Conservation (phyloP, 2,113 vertebrate species). For the Polypterus bichir region DNA sequence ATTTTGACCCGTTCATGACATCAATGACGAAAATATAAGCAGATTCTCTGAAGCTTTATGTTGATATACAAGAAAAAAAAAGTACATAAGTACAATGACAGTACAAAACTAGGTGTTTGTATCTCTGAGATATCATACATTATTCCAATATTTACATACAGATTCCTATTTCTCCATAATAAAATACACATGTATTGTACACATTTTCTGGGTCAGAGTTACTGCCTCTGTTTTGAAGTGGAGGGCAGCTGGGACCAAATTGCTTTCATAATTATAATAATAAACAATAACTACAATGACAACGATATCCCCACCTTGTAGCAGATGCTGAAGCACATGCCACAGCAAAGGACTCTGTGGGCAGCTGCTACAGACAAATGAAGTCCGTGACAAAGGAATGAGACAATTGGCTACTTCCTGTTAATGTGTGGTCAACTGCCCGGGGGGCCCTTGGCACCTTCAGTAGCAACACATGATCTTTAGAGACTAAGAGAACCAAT, state of each 20-base stretch:
- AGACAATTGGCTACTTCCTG: neutral
- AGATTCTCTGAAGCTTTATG: slow-evolving; percentile 30
- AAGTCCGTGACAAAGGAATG: neutral
- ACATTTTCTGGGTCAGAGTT: neutral
- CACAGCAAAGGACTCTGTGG: neutral
- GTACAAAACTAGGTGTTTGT: slow-evolving; percentile 32
- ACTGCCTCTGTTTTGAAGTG: neutral
- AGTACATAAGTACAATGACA: slow-evolving; percentile 22
- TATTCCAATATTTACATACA: slow-evolving; percentile 12
- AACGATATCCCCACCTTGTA: neutral
- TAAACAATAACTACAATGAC: neutral
- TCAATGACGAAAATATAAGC: slow-evolving; percentile 31
- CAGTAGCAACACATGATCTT: too few relatives aligned
- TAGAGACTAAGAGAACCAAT: too few relatives aligned
- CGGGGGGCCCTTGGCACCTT: too few relatives aligned
- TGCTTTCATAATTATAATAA: neutral
- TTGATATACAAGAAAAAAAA: slow-evolving; percentile 36
- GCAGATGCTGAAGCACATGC: neutral
- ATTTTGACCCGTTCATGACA: too few relatives aligned
- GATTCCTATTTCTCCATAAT: slow-evolving; percentile 14
- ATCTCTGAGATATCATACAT: slow-evolving; percentile 17
- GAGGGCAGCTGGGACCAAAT: neutral
- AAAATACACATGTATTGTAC: neutral
- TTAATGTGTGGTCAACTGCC: neutral
- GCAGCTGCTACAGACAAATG: neutral